A percentile compares a stretch with the other conserved stretches of the same genome.
phyloP scores from a whole-genome alignment of 2,113 vertebrate species.

The Nothoprocta pentlandii region DNA sequence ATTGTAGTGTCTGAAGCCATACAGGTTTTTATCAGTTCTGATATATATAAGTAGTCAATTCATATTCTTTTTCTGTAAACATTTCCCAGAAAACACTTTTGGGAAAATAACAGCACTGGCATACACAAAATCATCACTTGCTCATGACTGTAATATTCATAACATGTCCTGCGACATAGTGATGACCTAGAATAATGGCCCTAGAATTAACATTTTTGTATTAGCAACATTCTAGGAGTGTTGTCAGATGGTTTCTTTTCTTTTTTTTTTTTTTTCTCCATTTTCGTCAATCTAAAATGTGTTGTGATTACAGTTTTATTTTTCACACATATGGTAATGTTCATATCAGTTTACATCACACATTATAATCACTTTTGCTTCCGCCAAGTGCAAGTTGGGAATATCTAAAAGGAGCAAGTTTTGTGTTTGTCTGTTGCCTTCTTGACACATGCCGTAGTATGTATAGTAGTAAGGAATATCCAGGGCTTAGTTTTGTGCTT shows the following conservation, averaged over 20 bases:
- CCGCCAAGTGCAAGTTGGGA: neutral
- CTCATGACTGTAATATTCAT: neutral
- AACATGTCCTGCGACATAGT: neutral
- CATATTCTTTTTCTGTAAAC: neutral
- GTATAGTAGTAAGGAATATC: neutral
- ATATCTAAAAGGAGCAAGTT: neutral
- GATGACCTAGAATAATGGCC: neutral
- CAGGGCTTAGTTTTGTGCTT: neutral
- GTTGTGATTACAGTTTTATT: neutral
- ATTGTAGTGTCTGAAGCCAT: neutral
- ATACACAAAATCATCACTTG: neutral
- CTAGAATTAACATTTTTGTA: neutral
- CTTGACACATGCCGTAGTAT: neutral
- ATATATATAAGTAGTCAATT: neutral
- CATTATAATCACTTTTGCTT: neutral
- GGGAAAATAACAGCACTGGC: neutral
- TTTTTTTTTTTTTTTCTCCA: neutral
- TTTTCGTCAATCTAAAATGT: neutral
- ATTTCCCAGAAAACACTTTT: neutral
- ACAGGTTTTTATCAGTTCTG: neutral
- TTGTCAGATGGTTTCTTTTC: neutral
- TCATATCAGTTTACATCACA: neutral
- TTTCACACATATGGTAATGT: neutral
- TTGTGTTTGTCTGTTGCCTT: neutral
- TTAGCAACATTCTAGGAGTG: neutral